Conservation (phyloP, 2,797 vertebrate species). For the Champsocephalus gunnari region DNA sequence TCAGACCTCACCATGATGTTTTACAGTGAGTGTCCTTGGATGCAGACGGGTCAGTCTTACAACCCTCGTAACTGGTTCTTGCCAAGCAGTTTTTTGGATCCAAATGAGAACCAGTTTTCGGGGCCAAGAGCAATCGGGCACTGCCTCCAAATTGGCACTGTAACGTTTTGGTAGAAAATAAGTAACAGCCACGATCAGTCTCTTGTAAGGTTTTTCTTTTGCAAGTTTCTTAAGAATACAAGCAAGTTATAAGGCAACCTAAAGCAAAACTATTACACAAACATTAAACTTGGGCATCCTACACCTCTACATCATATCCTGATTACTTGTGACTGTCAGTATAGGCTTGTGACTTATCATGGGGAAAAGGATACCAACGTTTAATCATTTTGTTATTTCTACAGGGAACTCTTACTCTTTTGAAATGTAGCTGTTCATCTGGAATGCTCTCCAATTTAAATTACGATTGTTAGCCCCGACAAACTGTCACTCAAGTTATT, state of each 20-base stretch:
- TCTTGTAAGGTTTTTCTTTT: neutral
- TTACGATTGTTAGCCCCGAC: neutral
- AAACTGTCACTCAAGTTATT: neutral
- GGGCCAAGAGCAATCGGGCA: too few species aligned
- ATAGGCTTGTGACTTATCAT: neutral
- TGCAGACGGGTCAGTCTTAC: constrained; percentile 4
- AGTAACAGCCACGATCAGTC: too few species aligned
- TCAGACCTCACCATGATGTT: constrained; percentile 18
- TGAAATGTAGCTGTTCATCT: neutral
- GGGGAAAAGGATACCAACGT: neutral
- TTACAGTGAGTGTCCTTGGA: constrained; percentile 25
- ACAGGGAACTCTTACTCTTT: neutral
- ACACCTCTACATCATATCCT: neutral
- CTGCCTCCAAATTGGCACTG: too few species aligned
- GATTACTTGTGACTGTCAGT: neutral
- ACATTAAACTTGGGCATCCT: neutral
- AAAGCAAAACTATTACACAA: neutral
- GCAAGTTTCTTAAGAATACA: neutral
- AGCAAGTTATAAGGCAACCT: neutral
- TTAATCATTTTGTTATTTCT: neutral
- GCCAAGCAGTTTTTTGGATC: too few species aligned
- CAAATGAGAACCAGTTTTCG: too few species aligned
- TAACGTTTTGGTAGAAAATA: too few species aligned
- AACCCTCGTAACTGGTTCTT: too few species aligned
- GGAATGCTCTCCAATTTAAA: neutral